Base-by-base conservation (phyloP, 2,113 vertebrate species). In the Sebastes fasciatus region DNA sequence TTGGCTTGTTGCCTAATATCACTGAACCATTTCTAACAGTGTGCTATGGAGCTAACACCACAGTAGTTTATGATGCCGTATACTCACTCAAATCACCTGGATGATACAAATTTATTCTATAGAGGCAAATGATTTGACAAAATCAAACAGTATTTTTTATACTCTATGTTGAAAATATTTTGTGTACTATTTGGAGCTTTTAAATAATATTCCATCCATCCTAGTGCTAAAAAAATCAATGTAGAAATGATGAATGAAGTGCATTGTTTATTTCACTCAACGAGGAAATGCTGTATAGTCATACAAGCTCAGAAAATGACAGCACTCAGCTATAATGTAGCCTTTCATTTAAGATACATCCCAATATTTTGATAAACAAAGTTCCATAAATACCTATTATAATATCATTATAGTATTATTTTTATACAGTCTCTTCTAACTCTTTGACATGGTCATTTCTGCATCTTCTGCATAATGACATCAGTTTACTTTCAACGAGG, bases 1-100 rank as follows among this genome's bases (percentile, higher is more conserved):
- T 89, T 90, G 85, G 86, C 85, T 64, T 45, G 42, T 48, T 79
- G 82, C 85, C 83, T 11, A 62, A 79, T 80, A 45, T 74, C 23
- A 77, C 65, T 69, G 19, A 66, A 71, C 40, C 19, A 23, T 76
- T 80, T 72, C 71, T 64, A 81, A 83, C 63, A 86, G 72, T 34
- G 60, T 52, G n/a, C 8, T 34, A 43, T 81, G 66, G 46, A 71
- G 63, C 17, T 26, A 74, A 64, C 9, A 54, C 55, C 8, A 55
- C n/a, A 40, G 51, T 46, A 45, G 43, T 61, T 82, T 65, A 45
- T 74, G 21, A 40, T 52, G 63, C 14, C 11, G 6, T 58, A 26
- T 34, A 21, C 8, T 55, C 19, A 76, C 40, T 65, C 14, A 34
- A 61, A 51, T 68, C 23, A 17, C 4, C 8, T 19, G 61, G 1